A percentile compares a stretch with the other conserved stretches of the same genome.
These are phyloP conservation scores for Embiotoca jacksoni DNA, from an alignment of 2,113 vertebrate species.

Conservation along the genomic window DNA sequence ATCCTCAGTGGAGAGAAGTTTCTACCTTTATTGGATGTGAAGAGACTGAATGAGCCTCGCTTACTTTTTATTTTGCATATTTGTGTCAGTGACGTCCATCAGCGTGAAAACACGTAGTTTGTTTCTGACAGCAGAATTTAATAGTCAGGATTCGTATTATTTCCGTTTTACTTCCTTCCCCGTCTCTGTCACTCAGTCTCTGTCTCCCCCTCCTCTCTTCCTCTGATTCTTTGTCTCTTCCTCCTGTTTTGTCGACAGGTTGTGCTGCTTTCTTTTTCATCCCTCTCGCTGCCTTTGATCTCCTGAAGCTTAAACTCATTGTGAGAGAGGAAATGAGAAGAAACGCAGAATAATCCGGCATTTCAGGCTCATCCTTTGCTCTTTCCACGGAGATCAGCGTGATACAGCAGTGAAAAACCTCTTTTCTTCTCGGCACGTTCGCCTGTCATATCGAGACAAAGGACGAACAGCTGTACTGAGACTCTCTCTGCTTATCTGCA, in stretches of 20 bases:
- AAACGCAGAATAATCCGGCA: constrained; percentile 33
- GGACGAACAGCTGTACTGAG: constrained; percentile 30
- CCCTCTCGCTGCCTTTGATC: constrained; percentile 42
- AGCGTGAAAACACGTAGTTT: neutral
- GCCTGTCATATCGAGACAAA: constrained; percentile 46
- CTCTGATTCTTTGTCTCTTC: constrained; percentile 9
- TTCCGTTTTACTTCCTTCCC: neutral
- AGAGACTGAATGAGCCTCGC: constrained; percentile 3
- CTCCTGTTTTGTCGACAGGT: constrained; percentile 24
- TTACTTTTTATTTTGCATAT: neutral
- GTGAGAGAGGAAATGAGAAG: constrained; percentile 42
- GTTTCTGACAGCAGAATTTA: constrained; percentile 25
- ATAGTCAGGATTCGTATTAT: constrained; percentile 35
- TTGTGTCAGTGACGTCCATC: constrained; percentile 11
- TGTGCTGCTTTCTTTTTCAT: constrained; percentile 1
- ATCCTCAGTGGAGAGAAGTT: neutral
- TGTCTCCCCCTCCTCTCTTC: neutral
- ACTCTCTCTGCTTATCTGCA: constrained; percentile 7
- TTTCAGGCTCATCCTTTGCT: constrained; percentile 49
- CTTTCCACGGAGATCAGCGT: constrained; percentile 46
- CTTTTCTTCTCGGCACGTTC: constrained; percentile 22
- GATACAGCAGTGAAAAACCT: constrained; percentile 42
- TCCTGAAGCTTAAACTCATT: constrained; percentile 31
- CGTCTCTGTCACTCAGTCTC: constrained; percentile 12
- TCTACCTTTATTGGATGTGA: constrained; percentile 10